Percentiles rank a stretch among this genome's conserved stretches.
Evolutionary conservation across 2,888 invertebrate species (phyloP).

Genomic region (Apamea epomidion): DNA sequence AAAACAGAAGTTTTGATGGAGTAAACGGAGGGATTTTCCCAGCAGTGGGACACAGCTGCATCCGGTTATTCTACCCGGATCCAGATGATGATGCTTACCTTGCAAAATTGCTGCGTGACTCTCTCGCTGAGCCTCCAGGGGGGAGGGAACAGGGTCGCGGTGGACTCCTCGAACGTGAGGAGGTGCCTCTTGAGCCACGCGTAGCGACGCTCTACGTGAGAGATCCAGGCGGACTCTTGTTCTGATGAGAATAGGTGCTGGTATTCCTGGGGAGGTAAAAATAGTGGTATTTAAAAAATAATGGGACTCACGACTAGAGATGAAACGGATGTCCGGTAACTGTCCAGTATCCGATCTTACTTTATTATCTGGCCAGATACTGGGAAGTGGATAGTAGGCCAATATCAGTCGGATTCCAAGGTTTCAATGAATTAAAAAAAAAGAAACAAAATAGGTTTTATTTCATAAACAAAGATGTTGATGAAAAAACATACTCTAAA

Average conservation of each 20-base stretch:
- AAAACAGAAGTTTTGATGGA: neutral
- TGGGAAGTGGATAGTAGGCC: too few relatives aligned
- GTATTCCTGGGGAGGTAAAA: conserved; percentile 93
- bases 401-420: neutral
- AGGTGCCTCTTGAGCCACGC: conserved; percentile 99
- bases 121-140: conserved; percentile 98
- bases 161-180: conserved; percentile 97
- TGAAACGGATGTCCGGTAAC: neutral
- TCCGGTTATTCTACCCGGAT: neutral
- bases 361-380: neutral
- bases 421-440: neutral
- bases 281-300: too few relatives aligned
- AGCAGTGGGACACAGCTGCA: neutral
- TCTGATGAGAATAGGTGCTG: conserved; percentile 97
- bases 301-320: neutral
- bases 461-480: neutral
- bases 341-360: neutral
- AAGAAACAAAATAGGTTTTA: neutral
- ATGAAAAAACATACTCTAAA: neutral
- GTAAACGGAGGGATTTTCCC: neutral
- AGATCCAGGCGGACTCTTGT: conserved; percentile 99
- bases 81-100: conserved; percentile 74
- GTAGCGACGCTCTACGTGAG: conserved; percentile 97
- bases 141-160: conserved; percentile 96
- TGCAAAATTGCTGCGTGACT: conserved; percentile 97